Conservation (phyloP, 2,797 vertebrate genomes). For the Sparus aurata region DNA sequence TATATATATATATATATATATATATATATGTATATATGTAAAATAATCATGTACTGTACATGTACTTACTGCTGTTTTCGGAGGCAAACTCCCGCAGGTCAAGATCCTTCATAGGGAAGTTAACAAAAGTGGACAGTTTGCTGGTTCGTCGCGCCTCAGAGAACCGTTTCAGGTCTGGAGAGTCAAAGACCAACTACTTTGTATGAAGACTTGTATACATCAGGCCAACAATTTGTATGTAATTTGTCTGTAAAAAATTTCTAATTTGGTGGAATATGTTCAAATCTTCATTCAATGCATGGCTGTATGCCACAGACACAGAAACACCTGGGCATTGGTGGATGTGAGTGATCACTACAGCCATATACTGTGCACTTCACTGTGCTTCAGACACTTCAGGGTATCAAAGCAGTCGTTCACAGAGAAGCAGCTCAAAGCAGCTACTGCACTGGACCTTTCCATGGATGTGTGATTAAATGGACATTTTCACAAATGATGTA, state of each 20-base stretch:
- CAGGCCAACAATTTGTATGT: not conserved
- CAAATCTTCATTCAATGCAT: not conserved
- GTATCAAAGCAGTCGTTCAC: not conserved
- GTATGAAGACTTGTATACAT: not conserved
- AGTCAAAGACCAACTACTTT: slow-evolving; percentile 67
- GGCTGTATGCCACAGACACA: not conserved
- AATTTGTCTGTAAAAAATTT: not conserved
- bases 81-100: slow-evolving; percentile 96
- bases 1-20: no score
- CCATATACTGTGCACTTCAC: not conserved
- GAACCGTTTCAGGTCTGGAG: slow-evolving; percentile 96
- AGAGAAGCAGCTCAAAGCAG: slow-evolving; percentile 1
- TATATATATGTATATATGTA: no score
- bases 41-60: no score
- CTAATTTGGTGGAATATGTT: not conserved
- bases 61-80: slow-evolving; percentile 95
- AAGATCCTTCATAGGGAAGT: slow-evolving; percentile 96
- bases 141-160: slow-evolving; percentile 96
- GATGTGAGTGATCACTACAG: not conserved
- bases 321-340: not conserved
- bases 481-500: not conserved
- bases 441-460: not conserved
- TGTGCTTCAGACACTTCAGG: not conserved
- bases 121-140: slow-evolving; percentile 97
- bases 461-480: not conserved